A percentile compares a stretch with the other conserved stretches of the same genome.
These are phyloP conservation scores for Epizoanthus illoricatus DNA, from an alignment of 92 coral and sea anemone genomes.

Conservation along the genomic window DNA sequence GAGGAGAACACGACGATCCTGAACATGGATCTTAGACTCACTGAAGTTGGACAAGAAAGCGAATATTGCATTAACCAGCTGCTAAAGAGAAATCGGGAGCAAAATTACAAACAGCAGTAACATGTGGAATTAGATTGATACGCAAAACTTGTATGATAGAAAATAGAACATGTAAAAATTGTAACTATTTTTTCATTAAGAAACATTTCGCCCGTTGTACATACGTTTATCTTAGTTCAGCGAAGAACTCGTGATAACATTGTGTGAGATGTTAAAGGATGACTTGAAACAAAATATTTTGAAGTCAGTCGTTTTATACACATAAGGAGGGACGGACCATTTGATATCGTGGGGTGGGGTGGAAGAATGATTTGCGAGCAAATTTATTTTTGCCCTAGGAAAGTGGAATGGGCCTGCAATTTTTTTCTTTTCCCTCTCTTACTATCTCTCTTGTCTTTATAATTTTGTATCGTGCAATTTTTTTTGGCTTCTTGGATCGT, in stretches of 20 bases:
- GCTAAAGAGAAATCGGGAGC: constrained; percentile 86
- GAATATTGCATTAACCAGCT: constrained; percentile 96
- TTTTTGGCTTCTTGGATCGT: no score
- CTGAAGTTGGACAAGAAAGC: constrained; percentile 94
- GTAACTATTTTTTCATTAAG: neutral
- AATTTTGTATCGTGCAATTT: no score
- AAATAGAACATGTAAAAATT: neutral
- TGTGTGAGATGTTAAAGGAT: no score
- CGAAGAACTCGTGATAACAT: neutral
- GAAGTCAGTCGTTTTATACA: no score
- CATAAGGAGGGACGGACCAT: no score
- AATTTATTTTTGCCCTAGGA: no score
- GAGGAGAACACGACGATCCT: constrained; percentile 84
- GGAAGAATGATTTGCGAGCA: no score
- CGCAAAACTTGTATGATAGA: neutral
- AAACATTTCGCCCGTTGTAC: constrained; percentile 5
- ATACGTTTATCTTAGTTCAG: constrained; percentile 15
- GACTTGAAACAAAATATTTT: no score
- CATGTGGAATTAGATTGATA: neutral
- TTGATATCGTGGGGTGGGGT: no score
- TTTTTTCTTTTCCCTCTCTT: no score
- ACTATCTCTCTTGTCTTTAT: no score
- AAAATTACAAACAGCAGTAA: constrained; percentile 60
- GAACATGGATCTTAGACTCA: constrained; percentile 85
- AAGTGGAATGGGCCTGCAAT: no score